Percentiles rank a stretch among this genome's conserved stretches.
phyloP scores from a whole-genome alignment of 2,888 invertebrate genomes.

The Cantharis rustica region DNA sequence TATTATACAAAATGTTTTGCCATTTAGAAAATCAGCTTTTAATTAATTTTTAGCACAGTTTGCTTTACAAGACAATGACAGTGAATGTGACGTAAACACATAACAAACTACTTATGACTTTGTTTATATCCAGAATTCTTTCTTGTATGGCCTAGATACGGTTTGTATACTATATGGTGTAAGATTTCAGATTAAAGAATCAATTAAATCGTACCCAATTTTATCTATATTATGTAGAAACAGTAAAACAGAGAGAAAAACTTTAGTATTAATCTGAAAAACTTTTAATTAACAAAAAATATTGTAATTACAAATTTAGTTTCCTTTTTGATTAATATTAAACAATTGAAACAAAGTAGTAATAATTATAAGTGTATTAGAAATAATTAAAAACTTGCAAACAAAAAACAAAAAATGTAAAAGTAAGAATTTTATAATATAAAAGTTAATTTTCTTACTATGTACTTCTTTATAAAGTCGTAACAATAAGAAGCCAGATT shows the following conservation, averaged over 20 bases:
- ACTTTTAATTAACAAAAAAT: neutral
- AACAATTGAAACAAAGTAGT: neutral
- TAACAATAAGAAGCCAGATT: slow-evolving; percentile 29
- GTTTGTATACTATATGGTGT: too few species aligned
- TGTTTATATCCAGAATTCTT: neutral
- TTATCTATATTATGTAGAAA: neutral
- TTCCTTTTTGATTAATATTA: neutral
- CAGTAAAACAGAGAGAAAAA: neutral
- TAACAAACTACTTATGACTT: neutral
- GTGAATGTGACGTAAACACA: neutral
- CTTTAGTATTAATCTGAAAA: neutral
- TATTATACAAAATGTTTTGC: too few species aligned
- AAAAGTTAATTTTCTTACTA: slow-evolving; percentile 8
- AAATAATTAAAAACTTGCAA: neutral
- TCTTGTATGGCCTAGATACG: neutral
- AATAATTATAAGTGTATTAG: neutral
- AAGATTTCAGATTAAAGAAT: neutral
- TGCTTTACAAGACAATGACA: neutral
- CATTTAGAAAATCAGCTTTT: neutral
- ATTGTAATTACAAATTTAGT: neutral
- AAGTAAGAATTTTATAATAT: neutral
- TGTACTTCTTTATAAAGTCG: slow-evolving; percentile 19
- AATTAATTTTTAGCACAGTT: neutral
- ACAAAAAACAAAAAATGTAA: neutral
- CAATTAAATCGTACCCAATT: neutral